A percentile compares a stretch with the other conserved stretches of the same genome.
phyloP scores from a whole-genome alignment of 2,888 invertebrate species.

The Campopleginae sp. region DNA sequence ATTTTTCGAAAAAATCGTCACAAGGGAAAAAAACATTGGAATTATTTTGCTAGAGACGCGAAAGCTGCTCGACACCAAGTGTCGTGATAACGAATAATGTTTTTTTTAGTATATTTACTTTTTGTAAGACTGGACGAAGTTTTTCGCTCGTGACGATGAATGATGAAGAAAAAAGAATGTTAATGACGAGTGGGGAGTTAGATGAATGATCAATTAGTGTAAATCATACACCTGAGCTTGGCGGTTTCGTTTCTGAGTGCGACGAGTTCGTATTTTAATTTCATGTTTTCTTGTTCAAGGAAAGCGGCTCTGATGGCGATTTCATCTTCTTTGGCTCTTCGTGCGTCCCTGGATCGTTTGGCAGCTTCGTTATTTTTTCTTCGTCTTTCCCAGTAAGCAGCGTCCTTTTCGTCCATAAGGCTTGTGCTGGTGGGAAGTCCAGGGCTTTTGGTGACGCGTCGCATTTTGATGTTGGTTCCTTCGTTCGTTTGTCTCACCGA shows the following conservation, averaged over 20 bases:
- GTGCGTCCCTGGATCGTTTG: conserved; percentile 95
- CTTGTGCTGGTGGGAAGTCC: conserved; percentile 72
- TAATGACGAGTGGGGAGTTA: background rate
- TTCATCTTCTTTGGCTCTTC: conserved; percentile 96
- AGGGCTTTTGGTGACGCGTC: conserved; percentile 80
- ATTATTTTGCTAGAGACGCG: background rate
- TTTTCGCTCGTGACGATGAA: background rate
- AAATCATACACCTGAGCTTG: conserved; percentile 85
- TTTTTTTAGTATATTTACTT: background rate
- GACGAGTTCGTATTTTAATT: conserved; percentile 89
- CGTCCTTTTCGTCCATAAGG: conserved; percentile 87
- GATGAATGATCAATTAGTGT: conserved; percentile 72
- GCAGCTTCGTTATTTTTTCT: conserved; percentile 98
- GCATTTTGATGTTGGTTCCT: conserved; percentile 90
- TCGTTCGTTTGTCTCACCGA: conserved; percentile 88
- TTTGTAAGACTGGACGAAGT: background rate
- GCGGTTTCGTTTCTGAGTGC: conserved; percentile 88
- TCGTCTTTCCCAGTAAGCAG: conserved; percentile 94
- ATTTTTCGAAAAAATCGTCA: background rate
- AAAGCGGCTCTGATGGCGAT: conserved; percentile 95
- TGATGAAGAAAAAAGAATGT: background rate
- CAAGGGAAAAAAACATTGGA: background rate
- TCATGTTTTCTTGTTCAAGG: conserved; percentile 94
- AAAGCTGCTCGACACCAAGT: too few species aligned
- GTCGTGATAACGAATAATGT: background rate